Evolutionary conservation across 2,888 invertebrate species (phyloP).

Genomic region (Calliopum simillimum): DNA sequence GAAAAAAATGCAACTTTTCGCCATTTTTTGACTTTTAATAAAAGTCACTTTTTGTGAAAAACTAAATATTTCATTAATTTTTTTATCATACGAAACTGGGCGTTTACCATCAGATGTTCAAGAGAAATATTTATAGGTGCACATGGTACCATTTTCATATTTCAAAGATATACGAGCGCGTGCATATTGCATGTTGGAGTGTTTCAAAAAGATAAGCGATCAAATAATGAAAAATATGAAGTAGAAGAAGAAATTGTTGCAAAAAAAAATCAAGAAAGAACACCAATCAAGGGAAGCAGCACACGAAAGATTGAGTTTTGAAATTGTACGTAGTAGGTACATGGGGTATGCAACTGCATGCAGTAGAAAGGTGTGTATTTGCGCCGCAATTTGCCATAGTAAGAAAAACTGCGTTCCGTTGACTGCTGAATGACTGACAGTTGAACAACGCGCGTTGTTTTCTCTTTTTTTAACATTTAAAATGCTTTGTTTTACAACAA

Average conservation of each 20-base stretch:
- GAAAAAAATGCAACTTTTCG: no score
- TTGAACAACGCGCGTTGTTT: constrained; percentile 24
- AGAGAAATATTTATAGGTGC: no score
- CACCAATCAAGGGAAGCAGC: constrained; percentile 30
- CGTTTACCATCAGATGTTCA: no score
- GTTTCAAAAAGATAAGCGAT: constrained; percentile 46
- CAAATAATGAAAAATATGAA: constrained; percentile 43
- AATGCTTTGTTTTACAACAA: constrained; percentile 18
- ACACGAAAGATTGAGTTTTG: background rate
- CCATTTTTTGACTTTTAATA: no score
- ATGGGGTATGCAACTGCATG: constrained; percentile 7
- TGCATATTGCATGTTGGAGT: background rate
- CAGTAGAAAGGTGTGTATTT: constrained; percentile 33
- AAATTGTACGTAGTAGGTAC: background rate
- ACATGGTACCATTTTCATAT: no score
- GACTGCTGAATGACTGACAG: constrained; percentile 48
- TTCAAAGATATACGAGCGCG: no score
- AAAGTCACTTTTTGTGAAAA: no score
- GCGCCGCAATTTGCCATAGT: constrained; percentile 30
- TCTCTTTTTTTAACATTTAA: constrained; percentile 9
- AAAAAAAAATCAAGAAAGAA: constrained; percentile 41
- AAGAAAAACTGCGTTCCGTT: constrained; percentile 50
- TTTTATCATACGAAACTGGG: no score
- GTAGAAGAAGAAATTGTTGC: constrained; percentile 34
- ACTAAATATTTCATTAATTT: no score